phyloP scores from a whole-genome alignment of 2,888 invertebrate species.

The Apodemia hepburni region DNA sequence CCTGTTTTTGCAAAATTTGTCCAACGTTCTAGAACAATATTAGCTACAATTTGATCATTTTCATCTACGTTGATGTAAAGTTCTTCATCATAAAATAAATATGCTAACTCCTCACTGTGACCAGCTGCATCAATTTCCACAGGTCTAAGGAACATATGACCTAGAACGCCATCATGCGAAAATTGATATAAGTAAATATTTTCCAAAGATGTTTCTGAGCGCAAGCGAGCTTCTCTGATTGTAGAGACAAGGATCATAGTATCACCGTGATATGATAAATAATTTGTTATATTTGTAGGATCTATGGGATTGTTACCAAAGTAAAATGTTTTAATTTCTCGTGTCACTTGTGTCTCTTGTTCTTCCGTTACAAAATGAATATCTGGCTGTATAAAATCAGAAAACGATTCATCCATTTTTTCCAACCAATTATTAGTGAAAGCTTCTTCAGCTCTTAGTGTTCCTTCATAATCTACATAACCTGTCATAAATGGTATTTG shows the following conservation, averaged over 20 bases:
- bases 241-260: constrained; percentile 62
- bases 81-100: constrained; percentile 47
- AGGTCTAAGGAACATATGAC: constrained; percentile 48
- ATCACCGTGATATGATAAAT: constrained; percentile 58
- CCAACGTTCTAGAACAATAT: constrained; percentile 62
- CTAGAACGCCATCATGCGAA: constrained; percentile 58
- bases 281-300: constrained; percentile 30
- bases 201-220: constrained; percentile 38
- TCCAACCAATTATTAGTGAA: constrained; percentile 50
- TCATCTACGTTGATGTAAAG: constrained; percentile 28
- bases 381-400: constrained; percentile 58
- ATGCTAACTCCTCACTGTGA: constrained; percentile 64
- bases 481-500: constrained; percentile 60
- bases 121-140: constrained; percentile 46
- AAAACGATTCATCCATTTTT: constrained; percentile 54
- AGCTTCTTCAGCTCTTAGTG: constrained; percentile 54
- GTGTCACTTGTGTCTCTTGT: constrained; percentile 38
- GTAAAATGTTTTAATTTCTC: constrained; percentile 49
- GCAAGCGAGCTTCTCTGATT: constrained; percentile 51
- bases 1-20: constrained; percentile 63
- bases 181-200: constrained; percentile 62
- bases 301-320: constrained; percentile 43
- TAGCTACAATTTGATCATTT: constrained; percentile 47
- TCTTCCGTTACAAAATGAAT: constrained; percentile 45
- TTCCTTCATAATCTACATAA: constrained; percentile 65